Conservation (phyloP, 2,113 vertebrate genomes). For the Polyodon spathula region DNA sequence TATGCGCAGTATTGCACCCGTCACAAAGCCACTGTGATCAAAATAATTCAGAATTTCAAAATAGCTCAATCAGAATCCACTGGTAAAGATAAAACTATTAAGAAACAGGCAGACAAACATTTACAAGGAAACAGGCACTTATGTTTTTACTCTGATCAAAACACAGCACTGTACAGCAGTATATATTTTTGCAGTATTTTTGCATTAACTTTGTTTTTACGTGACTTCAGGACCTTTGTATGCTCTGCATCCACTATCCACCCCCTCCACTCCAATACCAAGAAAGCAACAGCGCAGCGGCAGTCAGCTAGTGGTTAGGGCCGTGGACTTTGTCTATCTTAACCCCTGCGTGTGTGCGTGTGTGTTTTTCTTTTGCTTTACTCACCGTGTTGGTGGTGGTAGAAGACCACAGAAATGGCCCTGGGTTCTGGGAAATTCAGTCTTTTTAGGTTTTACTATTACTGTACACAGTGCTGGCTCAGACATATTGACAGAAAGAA, state of each 20-base stretch:
- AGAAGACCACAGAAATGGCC: constrained; percentile 18
- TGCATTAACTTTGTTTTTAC: too few species aligned
- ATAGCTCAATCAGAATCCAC: too few species aligned
- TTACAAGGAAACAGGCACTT: too few species aligned
- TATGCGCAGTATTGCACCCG: too few species aligned
- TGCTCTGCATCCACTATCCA: background rate
- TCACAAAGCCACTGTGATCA: too few species aligned
- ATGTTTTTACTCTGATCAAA: too few species aligned
- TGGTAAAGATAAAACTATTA: too few species aligned
- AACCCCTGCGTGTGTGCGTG: constrained; percentile 3
- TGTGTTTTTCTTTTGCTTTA: constrained; percentile 12
- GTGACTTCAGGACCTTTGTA: background rate
- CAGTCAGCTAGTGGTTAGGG: constrained; percentile 15
- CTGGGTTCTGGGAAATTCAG: constrained; percentile 35
- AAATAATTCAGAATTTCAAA: too few species aligned
- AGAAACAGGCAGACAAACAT: too few species aligned
- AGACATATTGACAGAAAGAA: constrained; percentile 10
- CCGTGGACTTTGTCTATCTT: constrained; percentile 6
- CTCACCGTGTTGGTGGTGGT: constrained; percentile 29
- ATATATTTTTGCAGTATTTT: too few species aligned
- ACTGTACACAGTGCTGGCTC: constrained; percentile 28
- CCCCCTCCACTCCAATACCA: background rate
- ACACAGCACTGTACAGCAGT: too few species aligned
- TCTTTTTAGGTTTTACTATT: constrained; percentile 28
- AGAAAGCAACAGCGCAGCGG: too few species aligned